Evolutionary conservation across 2,797 vertebrate genomes (phyloP).

Genomic region (Adrianichthys oophorus): DNA sequence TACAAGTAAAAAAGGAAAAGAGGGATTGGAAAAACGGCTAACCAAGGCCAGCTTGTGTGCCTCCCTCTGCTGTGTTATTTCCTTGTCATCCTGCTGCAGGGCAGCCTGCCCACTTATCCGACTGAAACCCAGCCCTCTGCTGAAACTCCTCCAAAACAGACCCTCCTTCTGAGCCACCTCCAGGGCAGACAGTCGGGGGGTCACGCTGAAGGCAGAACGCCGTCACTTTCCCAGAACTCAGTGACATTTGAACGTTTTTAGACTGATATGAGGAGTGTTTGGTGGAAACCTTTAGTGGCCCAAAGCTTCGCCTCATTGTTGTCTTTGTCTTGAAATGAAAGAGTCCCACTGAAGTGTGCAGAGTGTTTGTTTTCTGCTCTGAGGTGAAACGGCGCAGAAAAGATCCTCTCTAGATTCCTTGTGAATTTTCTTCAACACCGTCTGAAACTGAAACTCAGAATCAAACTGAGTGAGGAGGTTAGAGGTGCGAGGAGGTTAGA

Average conservation of each 20-base stretch:
- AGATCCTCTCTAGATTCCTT: constrained; percentile 9
- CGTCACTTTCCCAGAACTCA: constrained; percentile 49
- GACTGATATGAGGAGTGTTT: constrained; percentile 9
- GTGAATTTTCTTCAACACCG: neutral
- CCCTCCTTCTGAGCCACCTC: constrained; percentile 50
- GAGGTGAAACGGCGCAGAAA: constrained; percentile 21
- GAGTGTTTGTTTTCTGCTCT: constrained; percentile 18
- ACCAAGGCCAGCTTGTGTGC: constrained; percentile 35
- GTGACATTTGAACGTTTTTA: constrained; percentile 53
- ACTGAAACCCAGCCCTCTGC: constrained; percentile 50
- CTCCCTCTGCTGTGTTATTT: neutral
- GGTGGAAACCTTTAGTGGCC: neutral
- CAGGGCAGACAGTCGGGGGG: constrained; percentile 47
- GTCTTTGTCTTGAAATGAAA: constrained; percentile 36
- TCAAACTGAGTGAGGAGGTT: too few species aligned
- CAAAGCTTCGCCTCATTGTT: too few species aligned
- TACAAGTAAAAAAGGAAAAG: constrained; percentile 61
- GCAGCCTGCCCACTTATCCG: constrained; percentile 43
- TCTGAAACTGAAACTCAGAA: too few species aligned
- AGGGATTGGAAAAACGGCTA: constrained; percentile 56
- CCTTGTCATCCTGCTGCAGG: constrained; percentile 42
- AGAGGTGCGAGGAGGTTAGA: too few species aligned
- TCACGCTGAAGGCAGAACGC: constrained; percentile 63
- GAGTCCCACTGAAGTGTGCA: constrained; percentile 7
- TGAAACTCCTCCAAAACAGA: constrained; percentile 62